phyloP scores from a whole-genome alignment of 2,888 invertebrate species.

The Himalopsyche kuldschensis region DNA sequence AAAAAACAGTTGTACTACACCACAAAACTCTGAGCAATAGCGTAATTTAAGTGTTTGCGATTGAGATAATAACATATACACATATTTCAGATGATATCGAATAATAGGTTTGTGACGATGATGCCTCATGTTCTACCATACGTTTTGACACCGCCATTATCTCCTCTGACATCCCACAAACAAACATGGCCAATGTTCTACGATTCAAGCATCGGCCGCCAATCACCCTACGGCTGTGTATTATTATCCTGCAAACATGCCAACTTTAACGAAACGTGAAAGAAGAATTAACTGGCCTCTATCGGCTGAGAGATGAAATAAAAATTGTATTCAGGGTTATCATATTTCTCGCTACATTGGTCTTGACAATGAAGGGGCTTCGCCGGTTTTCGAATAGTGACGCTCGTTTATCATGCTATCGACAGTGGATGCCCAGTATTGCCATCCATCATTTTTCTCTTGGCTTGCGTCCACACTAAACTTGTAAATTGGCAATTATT shows the following conservation, averaged over 20 bases:
- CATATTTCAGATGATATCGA: too few species aligned
- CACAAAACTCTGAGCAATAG: too few species aligned
- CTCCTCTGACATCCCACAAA: not conserved
- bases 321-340: constrained; percentile 13
- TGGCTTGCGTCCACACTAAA: not conserved
- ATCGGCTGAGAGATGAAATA: not conserved
- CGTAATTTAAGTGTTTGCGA: too few species aligned
- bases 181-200: not conserved
- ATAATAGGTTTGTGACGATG: too few species aligned
- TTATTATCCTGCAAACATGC: not conserved
- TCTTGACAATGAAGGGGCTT: constrained; percentile 11
- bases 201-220: not conserved
- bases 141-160: not conserved
- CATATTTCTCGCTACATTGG: constrained; percentile 11
- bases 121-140: too few species aligned
- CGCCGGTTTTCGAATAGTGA: not conserved
- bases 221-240: not conserved
- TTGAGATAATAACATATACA: too few species aligned
- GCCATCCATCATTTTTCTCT: not conserved
- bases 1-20: too few species aligned
- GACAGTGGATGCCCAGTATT: not conserved
- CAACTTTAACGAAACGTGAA: not conserved
- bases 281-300: constrained; percentile 3
- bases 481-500: not conserved
- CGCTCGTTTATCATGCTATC: constrained; percentile 9